Evolutionary conservation across 1,140 invertebrate genomes (phyloP).

Genomic region (Drosophila grimshawi): DNA sequence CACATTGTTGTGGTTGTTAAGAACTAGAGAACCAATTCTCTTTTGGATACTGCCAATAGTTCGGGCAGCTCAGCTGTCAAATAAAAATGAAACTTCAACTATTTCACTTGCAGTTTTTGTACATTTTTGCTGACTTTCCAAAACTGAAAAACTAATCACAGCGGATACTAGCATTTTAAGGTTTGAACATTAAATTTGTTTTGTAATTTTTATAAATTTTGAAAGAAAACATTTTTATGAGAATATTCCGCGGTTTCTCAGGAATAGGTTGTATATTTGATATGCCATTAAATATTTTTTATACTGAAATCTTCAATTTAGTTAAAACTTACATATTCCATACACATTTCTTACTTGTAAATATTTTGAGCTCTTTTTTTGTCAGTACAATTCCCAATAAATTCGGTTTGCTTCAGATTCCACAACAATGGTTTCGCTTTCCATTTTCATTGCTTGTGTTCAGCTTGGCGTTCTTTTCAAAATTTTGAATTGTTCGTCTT

Average conservation of each 20-base stretch:
- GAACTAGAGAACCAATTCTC: background rate
- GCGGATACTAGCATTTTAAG: background rate
- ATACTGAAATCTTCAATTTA: background rate
- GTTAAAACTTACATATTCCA: background rate
- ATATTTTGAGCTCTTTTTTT: background rate
- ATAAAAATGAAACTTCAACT: conserved; percentile 18
- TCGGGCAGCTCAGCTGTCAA: conserved; percentile 16
- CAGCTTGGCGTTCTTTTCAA: conserved; percentile 1
- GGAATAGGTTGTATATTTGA: too few species aligned
- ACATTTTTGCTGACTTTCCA: conserved; percentile 1
- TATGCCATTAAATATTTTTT: background rate
- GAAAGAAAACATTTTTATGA: too few species aligned
- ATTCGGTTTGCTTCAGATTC: background rate
- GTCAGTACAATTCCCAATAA: background rate
- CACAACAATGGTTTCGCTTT: conserved; percentile 16
- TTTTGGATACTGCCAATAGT: background rate
- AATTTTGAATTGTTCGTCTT: conserved; percentile 8
- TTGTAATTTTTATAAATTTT: too few species aligned
- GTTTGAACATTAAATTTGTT: background rate
- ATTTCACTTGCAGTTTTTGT: background rate
- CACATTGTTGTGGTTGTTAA: conserved; percentile 4
- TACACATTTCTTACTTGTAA: background rate
- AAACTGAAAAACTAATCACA: background rate
- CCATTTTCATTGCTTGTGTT: conserved; percentile 28
- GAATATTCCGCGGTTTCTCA: too few species aligned